Conservation (phyloP, 2,113 vertebrate species). For the Gymnogyps californianus region DNA sequence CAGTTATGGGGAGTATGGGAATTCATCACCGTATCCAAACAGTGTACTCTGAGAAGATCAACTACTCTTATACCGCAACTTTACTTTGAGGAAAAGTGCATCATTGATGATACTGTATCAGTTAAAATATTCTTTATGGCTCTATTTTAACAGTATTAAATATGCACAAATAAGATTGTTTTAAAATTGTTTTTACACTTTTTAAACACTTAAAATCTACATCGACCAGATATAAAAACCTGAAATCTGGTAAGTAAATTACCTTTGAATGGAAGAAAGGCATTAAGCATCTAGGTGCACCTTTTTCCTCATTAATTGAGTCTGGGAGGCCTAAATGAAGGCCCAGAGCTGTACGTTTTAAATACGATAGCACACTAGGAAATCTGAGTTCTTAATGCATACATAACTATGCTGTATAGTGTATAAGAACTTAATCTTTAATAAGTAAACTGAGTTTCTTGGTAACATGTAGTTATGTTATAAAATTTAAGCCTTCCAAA, state of each 20-base stretch:
- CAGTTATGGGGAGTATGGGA: not conserved
- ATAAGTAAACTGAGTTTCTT: not conserved
- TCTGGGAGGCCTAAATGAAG: not conserved
- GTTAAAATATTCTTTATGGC: not conserved
- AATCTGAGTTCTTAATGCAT: not conserved
- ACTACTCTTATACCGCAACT: not conserved
- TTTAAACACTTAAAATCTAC: not conserved
- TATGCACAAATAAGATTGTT: not conserved
- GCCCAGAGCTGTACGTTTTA: not conserved
- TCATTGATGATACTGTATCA: not conserved
- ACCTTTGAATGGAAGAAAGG: not conserved
- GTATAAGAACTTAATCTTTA: not conserved
- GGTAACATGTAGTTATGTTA: not conserved
- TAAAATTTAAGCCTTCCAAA: not conserved
- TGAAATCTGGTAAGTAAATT: not conserved
- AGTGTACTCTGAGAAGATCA: not conserved
- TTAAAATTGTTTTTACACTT: not conserved
- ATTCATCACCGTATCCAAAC: not conserved
- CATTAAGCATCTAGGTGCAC: not conserved
- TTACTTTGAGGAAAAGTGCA: not conserved
- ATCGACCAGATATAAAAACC: not conserved
- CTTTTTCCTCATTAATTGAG: not conserved
- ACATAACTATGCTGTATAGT: not conserved
- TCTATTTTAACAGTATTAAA: not conserved
- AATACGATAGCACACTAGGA: not conserved